Base-by-base conservation (phyloP, 92 coral and sea anemone genomes). In the Isaurus tuberculatus region DNA sequence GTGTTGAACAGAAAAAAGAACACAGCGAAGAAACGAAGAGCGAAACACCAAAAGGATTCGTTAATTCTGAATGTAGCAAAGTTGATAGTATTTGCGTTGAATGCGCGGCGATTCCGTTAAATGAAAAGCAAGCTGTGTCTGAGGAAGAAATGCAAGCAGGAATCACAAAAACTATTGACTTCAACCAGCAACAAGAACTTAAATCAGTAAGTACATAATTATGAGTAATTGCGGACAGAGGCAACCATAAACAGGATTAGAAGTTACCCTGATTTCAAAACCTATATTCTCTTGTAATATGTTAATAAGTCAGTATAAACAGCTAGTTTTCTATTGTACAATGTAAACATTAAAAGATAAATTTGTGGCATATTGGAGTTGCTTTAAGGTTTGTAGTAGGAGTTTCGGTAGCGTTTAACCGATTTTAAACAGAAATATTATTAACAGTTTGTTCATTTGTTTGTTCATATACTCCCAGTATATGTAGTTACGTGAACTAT, bases 91-190 rank as follows among this genome's bases (percentile, higher is more conserved):
- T 10, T 5, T 27, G 34, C 36, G 33, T 33, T 34, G 82, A 77
- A n/a, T 5, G 33, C 36, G 51, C 17, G 13, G 82, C 33, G 25
- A 43, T 77, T 60, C 49, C 60, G 26, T 48, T 60, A 5, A 65
- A 60, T n/a, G 42, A 29, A 30, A 46, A 49, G n/a, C n/a, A 25
- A 29, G n/a, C 25, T 26, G 75, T 34, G 60, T 43, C 36, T 20
- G 57, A 58, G 36, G 70, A 20, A 26, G 82, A 77, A 34, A 77
- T 77, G 82, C 70, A 77, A 14, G 53, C 82, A 15, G 70, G 78
- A 10, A 14, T 25, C 1, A 37, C 46, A 5, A 37, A 55, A 28
- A 77, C 82, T 2, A 25, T 77, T 14, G 82, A 77, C 55, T 58
- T 77, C 51, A 77, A 77, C 34, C 70, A 77, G 70, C 25, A 57